Evolutionary conservation across 1,140 invertebrate genomes (phyloP), one percentile per base, ranked within the genome.

Genomic region (Ostrea denselamellosa): DNA sequence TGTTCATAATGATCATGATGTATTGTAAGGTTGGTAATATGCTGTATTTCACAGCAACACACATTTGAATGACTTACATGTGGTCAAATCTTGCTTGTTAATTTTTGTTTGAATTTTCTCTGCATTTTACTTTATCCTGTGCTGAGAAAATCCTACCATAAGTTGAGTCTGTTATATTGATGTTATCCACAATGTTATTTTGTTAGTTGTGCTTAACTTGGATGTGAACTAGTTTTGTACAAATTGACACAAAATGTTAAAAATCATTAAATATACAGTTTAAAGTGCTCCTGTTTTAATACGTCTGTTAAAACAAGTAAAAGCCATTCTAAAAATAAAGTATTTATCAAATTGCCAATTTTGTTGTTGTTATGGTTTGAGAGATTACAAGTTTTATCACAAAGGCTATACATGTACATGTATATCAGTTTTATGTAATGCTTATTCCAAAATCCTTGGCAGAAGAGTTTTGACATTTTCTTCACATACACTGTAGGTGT

Each of bases 181-280:
- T 77, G 68, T 77, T 77, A 77, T 77, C 25, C 28, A 77, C 28
- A 25, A 77, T 77, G 68, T 77, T 77, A 77, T 77, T 77, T 77
- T 77, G 68, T 77, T 77, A 77, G 68, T 77, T 77, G 68, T 77
- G 68, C 68, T 77, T 77, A 77, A 77, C 56, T 77, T 77, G 28
- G 68, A 77, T 77, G 68, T 77, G 68, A 77, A 77, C 68, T 77
- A 77, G 68, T 77, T 77, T 77, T 77, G 68, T 77, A 77, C 28
- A 77, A 77, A 77, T 77, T 77, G 68, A 77, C 68, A 77, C 68
- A 77, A 77, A 77, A 77, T 77, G 68, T 77, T 77, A 77, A 77
- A 77, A 77, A 77, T 77, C 14, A 77, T 28, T 77, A 10, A 77
- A 77, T 77, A 77, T 77, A 77, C 68, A 77, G 68, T 77, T 77